phyloP scores from a whole-genome alignment of 53 echinoderm and acorn worm genomes.

The Zoroaster sp. region DNA sequence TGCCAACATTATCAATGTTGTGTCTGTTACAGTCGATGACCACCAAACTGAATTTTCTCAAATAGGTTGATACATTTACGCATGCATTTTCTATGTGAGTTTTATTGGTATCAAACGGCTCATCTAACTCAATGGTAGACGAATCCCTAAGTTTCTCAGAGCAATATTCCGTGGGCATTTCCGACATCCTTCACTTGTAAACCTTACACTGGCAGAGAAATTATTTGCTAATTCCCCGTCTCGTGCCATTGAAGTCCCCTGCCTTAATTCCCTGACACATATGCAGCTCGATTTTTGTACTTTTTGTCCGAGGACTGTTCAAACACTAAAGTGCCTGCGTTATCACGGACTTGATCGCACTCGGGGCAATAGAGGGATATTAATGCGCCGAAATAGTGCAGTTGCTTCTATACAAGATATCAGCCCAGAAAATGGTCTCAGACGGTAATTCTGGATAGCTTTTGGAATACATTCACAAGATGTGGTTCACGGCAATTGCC shows the following conservation, averaged over 20 bases:
- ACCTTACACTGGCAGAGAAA: not conserved
- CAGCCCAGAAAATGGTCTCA: not conserved
- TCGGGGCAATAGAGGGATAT: not conserved
- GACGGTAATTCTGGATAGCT: not conserved
- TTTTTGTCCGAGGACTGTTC: not conserved
- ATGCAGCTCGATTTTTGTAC: not conserved
- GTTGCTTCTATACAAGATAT: not conserved
- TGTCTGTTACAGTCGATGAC: too few relatives aligned
- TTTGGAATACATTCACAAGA: not conserved
- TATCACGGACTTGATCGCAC: conserved; percentile 21
- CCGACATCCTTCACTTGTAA: too few relatives aligned
- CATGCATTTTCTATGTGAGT: too few relatives aligned
- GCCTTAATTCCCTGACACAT: not conserved
- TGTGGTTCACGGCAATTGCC: not conserved
- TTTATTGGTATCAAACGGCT: too few relatives aligned
- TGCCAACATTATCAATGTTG: too few relatives aligned
- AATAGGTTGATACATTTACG: too few relatives aligned
- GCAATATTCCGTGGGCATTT: too few relatives aligned
- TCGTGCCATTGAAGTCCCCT: not conserved
- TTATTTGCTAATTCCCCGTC: conserved; percentile 21
- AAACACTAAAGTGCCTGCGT: conserved; percentile 16
- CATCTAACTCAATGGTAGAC: too few relatives aligned
- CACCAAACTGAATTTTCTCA: too few relatives aligned
- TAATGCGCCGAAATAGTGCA: conserved; percentile 27
- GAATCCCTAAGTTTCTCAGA: too few relatives aligned